Conservation (phyloP, 2,797 vertebrate genomes). For the Sebastes vulpes region DNA sequence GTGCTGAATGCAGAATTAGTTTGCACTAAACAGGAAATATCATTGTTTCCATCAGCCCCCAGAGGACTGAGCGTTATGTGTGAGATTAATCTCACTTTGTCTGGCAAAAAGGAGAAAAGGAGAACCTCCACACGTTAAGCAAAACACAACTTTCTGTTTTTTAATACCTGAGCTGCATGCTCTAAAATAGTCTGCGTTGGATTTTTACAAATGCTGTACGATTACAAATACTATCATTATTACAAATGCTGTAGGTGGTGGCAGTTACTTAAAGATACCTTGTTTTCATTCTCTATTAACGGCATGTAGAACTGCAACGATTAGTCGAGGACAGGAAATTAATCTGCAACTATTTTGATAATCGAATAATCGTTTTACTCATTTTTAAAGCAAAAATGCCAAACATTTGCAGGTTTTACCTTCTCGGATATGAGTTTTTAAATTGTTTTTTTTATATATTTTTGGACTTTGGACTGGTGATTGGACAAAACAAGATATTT, state of each 20-base stretch:
- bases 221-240: background rate
- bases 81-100: constrained; percentile 43
- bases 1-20: constrained; percentile 27
- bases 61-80: constrained; percentile 4
- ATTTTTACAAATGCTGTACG: background rate
- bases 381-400: background rate
- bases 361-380: fast-evolving
- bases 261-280: background rate
- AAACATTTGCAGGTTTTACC: background rate
- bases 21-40: constrained; percentile 39
- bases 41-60: constrained; percentile 13
- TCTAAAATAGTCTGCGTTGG: background rate
- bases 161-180: background rate
- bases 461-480: background rate
- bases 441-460: background rate
- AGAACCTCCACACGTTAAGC: background rate
- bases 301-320: background rate
- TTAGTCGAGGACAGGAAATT: background rate
- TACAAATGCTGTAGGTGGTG: background rate
- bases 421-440: background rate
- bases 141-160: background rate
- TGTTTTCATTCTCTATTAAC: background rate
- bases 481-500: background rate
- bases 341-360: background rate
- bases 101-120: background rate